phyloP scores from a whole-genome alignment of 2,888 invertebrate species.

The Gastracanthus pulcherrimus region DNA sequence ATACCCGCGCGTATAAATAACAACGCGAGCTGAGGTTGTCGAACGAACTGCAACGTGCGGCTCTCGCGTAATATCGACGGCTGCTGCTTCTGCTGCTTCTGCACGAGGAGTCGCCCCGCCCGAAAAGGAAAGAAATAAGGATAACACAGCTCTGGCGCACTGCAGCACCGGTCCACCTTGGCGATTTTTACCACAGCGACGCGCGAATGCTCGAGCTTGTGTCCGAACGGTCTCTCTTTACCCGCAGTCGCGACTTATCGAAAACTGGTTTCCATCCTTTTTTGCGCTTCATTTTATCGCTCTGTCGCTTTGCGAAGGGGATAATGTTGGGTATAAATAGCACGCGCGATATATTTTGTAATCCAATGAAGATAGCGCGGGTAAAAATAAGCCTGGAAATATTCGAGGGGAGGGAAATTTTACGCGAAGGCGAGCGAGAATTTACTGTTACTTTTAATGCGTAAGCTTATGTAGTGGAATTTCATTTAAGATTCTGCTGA shows the following conservation, averaged over 20 bases:
- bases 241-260: constrained; percentile 62
- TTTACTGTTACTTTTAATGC: constrained; percentile 21
- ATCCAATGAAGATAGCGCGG: constrained; percentile 45
- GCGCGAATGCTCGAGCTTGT: constrained; percentile 12
- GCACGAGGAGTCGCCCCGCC: constrained; percentile 37
- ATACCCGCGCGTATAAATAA: constrained; percentile 22
- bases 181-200: constrained; percentile 63
- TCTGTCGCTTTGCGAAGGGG: constrained; percentile 10
- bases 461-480: not conserved
- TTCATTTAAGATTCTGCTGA: not conserved
- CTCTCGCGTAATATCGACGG: constrained; percentile 43
- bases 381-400: constrained; percentile 20
- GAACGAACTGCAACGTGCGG: constrained; percentile 4
- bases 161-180: constrained; percentile 68
- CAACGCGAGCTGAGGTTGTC: constrained; percentile 17
- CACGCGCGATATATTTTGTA: constrained; percentile 39
- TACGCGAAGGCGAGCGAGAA: not conserved
- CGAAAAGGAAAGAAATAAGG: constrained; percentile 57
- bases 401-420: not conserved
- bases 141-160: constrained; percentile 1
- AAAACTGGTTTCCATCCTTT: constrained; percentile 67
- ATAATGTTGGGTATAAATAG: constrained; percentile 19
- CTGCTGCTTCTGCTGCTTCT: too few relatives aligned
- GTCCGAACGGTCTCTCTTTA: not conserved
- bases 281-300: not conserved